These are phyloP conservation scores for Istiophorus platypterus DNA, from an alignment of 2,113 vertebrate species.

Conservation along the genomic window DNA sequence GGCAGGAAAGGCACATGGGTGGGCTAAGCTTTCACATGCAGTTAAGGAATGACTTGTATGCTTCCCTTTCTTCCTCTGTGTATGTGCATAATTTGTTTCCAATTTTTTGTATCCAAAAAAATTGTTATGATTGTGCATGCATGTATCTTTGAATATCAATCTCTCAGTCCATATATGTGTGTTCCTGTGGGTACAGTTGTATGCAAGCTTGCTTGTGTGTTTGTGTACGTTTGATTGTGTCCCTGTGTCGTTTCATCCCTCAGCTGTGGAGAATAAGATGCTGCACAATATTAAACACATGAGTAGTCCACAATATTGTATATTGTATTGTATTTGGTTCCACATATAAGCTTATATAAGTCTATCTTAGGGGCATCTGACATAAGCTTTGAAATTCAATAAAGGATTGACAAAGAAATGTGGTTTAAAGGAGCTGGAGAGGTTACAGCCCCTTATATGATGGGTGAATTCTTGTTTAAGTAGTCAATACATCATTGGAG, in stretches of 20 bases:
- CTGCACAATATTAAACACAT: slow-evolving; percentile 3
- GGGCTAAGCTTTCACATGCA: slow-evolving; percentile 71
- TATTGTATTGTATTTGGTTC: slow-evolving; percentile 19
- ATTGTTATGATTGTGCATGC: not conserved
- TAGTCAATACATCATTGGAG: not conserved
- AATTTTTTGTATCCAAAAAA: slow-evolving; percentile 10
- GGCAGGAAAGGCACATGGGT: slow-evolving; percentile 63
- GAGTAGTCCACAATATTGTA: slow-evolving; percentile 24
- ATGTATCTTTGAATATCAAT: slow-evolving; percentile 15
- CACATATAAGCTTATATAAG: slow-evolving; percentile 11
- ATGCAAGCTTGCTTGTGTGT: not conserved
- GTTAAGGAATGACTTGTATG: slow-evolving; percentile 49
- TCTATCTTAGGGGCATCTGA: slow-evolving; percentile 15
- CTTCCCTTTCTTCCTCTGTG: slow-evolving; percentile 11
- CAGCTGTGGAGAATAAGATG: slow-evolving; percentile 45
- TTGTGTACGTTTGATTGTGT: slow-evolving; percentile 11
- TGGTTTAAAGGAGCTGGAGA: slow-evolving; percentile 1
- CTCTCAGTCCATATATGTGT: not conserved
- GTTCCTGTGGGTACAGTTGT: not conserved
- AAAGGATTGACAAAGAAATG: slow-evolving; percentile 2
- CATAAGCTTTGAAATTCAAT: slow-evolving; percentile 17
- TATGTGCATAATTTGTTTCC: not conserved
- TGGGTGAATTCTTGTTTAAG: not conserved
- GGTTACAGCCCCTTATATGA: not conserved
- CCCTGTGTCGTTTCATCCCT: slow-evolving; percentile 38